Evolutionary conservation across 1,140 invertebrate species (phyloP), one percentile per base, ranked within the genome.

Genomic region (Saxidomus purpurata): DNA sequence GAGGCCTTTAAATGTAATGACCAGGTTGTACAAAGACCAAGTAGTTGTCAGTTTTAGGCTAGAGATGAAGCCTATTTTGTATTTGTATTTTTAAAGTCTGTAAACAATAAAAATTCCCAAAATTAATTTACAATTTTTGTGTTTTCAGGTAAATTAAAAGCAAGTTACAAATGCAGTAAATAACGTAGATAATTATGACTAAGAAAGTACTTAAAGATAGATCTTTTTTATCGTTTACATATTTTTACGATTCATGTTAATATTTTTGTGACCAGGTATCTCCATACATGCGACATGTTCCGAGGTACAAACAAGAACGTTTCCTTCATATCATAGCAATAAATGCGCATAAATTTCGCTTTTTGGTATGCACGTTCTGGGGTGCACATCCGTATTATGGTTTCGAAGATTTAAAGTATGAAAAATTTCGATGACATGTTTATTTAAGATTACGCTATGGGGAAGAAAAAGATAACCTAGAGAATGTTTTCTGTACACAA

Each of bases 341-440:
- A 79, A 79, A 79, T 79, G 76, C 47, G 17, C 25, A 55, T 52
- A 52, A 79, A 52, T 79, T 79, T 79, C 47, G 4, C 76, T 55
- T 36, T 49, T 34, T 19, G 76, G 76, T 52, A 79, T 79, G 76
- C 36, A 3, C 0, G 47, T 28, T 8, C 15, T 31, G 4, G 36
- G 76, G 28, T 79, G 76, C 25, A 36, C 47, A 77, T 71, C 36
- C 34, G 25, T 71, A 71, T 71, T 71, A 71, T 71, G 67, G 47
- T 79, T 79, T 55, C 17, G 17, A 36, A 49, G 76, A 79, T 52
- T 52, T 34, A 13, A 79, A 55, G 47, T 52, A 79, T 34, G 47
- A 55, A 79, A 55, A 52, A 79, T 79, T 79, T 79, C 34, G 25
- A 79, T 79, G 76, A 49, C 76, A 79, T 79, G 76, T 79, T 79